Evolutionary conservation across 1,140 invertebrate genomes (phyloP).

Genomic region (Chelonus insularis): DNA sequence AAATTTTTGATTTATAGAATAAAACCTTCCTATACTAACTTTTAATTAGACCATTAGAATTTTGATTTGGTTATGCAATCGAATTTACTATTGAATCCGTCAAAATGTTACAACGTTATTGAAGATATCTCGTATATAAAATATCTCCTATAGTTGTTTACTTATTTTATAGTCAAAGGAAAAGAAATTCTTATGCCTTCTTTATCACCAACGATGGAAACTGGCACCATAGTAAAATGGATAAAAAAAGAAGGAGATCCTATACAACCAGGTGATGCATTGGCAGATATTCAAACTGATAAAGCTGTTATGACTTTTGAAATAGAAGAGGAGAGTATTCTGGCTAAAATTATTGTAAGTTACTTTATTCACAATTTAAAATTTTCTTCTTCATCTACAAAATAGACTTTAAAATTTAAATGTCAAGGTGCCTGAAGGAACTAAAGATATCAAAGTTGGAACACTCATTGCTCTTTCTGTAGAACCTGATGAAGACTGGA

Average conservation of each 20-base stretch:
- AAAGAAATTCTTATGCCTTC: constrained; percentile 73
- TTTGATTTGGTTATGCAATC: constrained; percentile 44
- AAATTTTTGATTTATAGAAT: too few species aligned
- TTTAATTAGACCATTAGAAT: too few species aligned
- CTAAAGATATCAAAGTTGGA: constrained; percentile 66
- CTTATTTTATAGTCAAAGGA: constrained; percentile 46
- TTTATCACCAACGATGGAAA: constrained; percentile 98
- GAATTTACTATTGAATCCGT: constrained; percentile 1
- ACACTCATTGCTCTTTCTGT: constrained; percentile 69
- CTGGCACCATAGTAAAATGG: constrained; percentile 95
- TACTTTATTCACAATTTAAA: too few species aligned
- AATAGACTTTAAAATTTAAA: too few species aligned
- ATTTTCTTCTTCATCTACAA: too few species aligned
- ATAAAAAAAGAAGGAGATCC: constrained; percentile 94
- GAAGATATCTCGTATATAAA: too few species aligned
- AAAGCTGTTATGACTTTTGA: constrained; percentile 99
- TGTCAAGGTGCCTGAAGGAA: constrained; percentile 64
- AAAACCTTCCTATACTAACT: too few species aligned
- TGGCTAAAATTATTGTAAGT: constrained; percentile 85
- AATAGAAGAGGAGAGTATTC: constrained; percentile 93
- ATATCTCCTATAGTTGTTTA: constrained; percentile 3
- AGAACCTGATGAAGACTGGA: constrained; percentile 68
- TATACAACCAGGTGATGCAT: constrained; percentile 76
- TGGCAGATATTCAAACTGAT: constrained; percentile 99
- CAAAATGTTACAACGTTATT: not conserved